These are phyloP conservation scores for Drosophila formosana DNA, from an alignment of 2,888 invertebrate genomes.

Conservation along the genomic window DNA sequence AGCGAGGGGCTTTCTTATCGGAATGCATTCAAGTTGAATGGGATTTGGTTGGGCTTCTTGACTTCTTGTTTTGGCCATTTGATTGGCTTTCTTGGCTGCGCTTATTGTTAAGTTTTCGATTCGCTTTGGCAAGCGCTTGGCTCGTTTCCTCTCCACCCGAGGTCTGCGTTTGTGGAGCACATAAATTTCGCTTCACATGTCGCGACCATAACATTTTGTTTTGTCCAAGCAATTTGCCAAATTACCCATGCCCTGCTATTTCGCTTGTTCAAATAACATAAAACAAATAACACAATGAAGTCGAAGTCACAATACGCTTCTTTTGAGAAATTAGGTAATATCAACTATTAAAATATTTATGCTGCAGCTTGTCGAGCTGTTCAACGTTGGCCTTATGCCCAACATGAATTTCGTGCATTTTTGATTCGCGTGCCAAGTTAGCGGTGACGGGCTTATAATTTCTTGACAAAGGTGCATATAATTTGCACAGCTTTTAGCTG, in stretches of 20 bases:
- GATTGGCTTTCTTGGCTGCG: slow-evolving; percentile 42
- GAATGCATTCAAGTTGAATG: slow-evolving; percentile 74
- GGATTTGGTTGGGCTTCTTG: slow-evolving; percentile 48
- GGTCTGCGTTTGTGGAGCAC: slow-evolving; percentile 35
- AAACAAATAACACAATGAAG: slow-evolving; percentile 15
- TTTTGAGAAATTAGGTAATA: not conserved
- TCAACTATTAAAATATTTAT: not conserved
- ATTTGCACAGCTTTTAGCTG: slow-evolving; percentile 59
- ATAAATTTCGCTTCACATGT: slow-evolving; percentile 48
- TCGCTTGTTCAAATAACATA: slow-evolving; percentile 57
- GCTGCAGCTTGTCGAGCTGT: not conserved
- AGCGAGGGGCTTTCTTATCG: slow-evolving; percentile 27
- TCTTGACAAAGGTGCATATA: slow-evolving; percentile 79
- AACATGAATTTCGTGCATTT: slow-evolving; percentile 62
- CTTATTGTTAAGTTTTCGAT: slow-evolving; percentile 59
- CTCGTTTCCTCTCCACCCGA: slow-evolving; percentile 18
- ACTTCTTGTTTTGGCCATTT: slow-evolving; percentile 37
- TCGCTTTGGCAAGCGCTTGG: slow-evolving; percentile 6
- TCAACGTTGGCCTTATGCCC: not conserved
- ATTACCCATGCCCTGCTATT: slow-evolving; percentile 46
- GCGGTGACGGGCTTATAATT: slow-evolving; percentile 74
- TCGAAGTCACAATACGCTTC: slow-evolving; percentile 21
- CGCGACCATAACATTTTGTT: slow-evolving; percentile 58
- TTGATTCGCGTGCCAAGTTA: slow-evolving; percentile 70
- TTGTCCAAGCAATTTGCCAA: slow-evolving; percentile 63